Conservation (phyloP, 2,797 vertebrate genomes). For the Periophthalmus magnuspinnatus region DNA sequence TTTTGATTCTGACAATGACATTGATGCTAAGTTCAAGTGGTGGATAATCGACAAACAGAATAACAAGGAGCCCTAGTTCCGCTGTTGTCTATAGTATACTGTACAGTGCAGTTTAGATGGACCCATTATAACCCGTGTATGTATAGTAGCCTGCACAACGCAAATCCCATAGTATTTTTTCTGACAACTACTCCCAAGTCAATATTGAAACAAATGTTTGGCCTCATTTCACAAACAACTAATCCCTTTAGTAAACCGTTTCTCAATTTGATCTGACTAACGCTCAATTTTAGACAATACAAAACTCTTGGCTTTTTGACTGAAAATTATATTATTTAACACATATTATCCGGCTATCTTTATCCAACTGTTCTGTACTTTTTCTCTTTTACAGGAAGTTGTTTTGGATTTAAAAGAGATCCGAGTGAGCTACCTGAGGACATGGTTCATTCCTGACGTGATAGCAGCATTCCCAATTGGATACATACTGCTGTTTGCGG, state of each 20-base stretch:
- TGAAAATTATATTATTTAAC: constrained; percentile 27
- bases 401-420: constrained; percentile 80
- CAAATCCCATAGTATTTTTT: not conserved
- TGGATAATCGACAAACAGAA: not conserved
- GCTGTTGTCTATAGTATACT: not conserved
- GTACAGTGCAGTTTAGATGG: not conserved
- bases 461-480: constrained; percentile 81
- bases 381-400: constrained; percentile 66
- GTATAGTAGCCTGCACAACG: not conserved
- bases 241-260: not conserved
- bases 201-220: not conserved
- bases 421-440: constrained; percentile 75
- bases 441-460: constrained; percentile 80
- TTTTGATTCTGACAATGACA: constrained; percentile 8
- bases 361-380: constrained; percentile 30
- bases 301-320: constrained; percentile 24
- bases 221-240: not conserved
- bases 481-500: constrained; percentile 80
- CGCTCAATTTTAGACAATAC: constrained; percentile 24
- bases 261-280: constrained; percentile 4
- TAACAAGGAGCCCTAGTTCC: not conserved
- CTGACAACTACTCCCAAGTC: not conserved
- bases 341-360: constrained; percentile 21
- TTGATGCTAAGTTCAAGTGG: not conserved
- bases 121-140: too few relatives aligned